phyloP scores from a whole-genome alignment of 1,140 invertebrate species.

The Hetaerina americana region DNA sequence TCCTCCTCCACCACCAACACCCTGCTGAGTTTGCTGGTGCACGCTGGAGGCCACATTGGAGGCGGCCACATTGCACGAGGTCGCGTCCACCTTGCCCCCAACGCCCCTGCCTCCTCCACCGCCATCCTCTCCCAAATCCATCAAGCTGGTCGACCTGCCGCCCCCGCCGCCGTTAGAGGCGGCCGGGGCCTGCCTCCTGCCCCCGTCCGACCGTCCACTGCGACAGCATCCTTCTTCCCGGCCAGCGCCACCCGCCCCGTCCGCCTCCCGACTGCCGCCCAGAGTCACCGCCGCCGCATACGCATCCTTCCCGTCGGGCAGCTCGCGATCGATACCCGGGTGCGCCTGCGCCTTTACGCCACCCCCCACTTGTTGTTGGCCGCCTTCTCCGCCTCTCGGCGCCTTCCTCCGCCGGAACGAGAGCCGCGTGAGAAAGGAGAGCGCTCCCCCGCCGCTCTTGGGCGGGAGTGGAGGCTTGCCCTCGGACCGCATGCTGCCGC shows the following conservation, averaged over 20 bases:
- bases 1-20: constrained; percentile 17
- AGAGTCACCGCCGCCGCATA: background rate
- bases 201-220: constrained; percentile 3
- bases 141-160: constrained; percentile 44
- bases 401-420: constrained; percentile 1
- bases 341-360: constrained; percentile 1
- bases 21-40: background rate
- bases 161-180: constrained; percentile 34
- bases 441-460: background rate
- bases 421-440: background rate
- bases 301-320: background rate
- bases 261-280: background rate
- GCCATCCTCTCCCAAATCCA: constrained; percentile 55
- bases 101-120: constrained; percentile 17
- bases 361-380: too few species aligned
- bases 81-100: constrained; percentile 23
- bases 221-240: background rate
- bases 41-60: background rate
- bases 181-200: constrained; percentile 26
- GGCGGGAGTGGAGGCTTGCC: constrained; percentile 6
- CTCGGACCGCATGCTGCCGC: constrained; percentile 12
- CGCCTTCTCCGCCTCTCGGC: background rate
- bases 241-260: background rate
- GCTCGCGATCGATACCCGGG: background rate
- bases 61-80: constrained; percentile 13